These are phyloP conservation scores for Caenorhabditis japonica DNA, from an alignment of 2,888 invertebrate species.

Conservation along the genomic window DNA sequence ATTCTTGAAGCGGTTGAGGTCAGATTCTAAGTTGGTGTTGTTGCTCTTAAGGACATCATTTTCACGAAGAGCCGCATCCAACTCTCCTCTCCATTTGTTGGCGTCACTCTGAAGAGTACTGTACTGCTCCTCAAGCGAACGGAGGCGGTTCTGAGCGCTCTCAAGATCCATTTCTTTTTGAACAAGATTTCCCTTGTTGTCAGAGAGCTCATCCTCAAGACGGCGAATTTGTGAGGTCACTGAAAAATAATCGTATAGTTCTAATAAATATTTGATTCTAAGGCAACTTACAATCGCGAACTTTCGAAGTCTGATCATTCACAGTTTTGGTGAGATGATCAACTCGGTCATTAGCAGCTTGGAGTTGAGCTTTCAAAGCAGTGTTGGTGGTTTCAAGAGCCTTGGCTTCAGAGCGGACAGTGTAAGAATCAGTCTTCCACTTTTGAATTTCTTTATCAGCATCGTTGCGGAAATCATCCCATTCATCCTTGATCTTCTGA, in stretches of 20 bases:
- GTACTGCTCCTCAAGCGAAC: conserved; percentile 71
- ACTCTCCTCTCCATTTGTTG: conserved; percentile 63
- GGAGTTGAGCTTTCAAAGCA: conserved; percentile 73
- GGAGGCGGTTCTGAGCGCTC: conserved; percentile 69
- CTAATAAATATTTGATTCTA: too few species aligned
- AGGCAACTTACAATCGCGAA: conserved; percentile 70
- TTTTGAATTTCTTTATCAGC: conserved; percentile 76
- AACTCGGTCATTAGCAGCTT: conserved; percentile 70
- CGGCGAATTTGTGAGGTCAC: conserved; percentile 73
- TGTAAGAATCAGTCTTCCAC: conserved; percentile 75
- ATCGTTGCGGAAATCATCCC: conserved; percentile 71
- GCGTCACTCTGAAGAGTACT: conserved; percentile 68
- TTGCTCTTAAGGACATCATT: conserved; percentile 69
- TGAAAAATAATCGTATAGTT: too few species aligned
- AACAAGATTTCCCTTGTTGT: conserved; percentile 61
- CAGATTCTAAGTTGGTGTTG: conserved; percentile 68
- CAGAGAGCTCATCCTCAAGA: conserved; percentile 75
- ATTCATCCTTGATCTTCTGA: conserved; percentile 74
- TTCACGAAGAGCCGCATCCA: conserved; percentile 66
- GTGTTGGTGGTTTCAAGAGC: conserved; percentile 72
- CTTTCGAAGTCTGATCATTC: conserved; percentile 72
- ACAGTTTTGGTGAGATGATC: conserved; percentile 74
- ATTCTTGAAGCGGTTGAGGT: conserved; percentile 65
- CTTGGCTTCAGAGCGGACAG: conserved; percentile 73
- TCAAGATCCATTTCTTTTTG: conserved; percentile 74